These are phyloP conservation scores for Cardiocondyla obscurior DNA, from an alignment of 1,140 invertebrate genomes.

Conservation along the genomic window DNA sequence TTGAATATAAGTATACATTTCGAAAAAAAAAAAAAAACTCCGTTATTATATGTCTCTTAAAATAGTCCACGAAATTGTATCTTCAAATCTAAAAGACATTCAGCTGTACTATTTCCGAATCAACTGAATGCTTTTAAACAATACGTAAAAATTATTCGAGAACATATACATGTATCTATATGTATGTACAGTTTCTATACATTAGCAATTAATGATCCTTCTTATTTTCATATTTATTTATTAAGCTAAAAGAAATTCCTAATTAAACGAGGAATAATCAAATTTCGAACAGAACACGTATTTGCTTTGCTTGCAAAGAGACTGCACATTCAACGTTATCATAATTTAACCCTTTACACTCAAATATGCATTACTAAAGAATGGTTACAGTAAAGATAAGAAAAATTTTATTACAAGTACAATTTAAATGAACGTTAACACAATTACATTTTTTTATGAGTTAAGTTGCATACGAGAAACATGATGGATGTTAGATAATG, in stretches of 20 bases:
- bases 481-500: not conserved
- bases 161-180: constrained; percentile 61
- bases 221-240: not conserved
- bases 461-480: not conserved
- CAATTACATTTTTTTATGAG: not conserved
- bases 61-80: not conserved
- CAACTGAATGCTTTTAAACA: not conserved
- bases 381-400: not conserved
- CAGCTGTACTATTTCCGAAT: not conserved
- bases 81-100: not conserved
- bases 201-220: not conserved
- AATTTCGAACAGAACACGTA: not conserved
- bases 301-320: not conserved
- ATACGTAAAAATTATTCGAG: constrained; percentile 39
- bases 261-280: not conserved
- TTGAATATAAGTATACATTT: not conserved
- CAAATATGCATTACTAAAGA: not conserved
- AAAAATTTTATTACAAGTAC: not conserved
- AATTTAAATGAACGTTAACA: not conserved
- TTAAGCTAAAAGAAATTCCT: constrained; percentile 35
- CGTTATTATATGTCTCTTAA: not conserved
- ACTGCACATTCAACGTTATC: not conserved
- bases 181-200: constrained; percentile 66
- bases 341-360: constrained; percentile 39
- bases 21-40: not conserved